Conservation (phyloP, 2,888 invertebrate species). For the Hylaea fasciaria region DNA sequence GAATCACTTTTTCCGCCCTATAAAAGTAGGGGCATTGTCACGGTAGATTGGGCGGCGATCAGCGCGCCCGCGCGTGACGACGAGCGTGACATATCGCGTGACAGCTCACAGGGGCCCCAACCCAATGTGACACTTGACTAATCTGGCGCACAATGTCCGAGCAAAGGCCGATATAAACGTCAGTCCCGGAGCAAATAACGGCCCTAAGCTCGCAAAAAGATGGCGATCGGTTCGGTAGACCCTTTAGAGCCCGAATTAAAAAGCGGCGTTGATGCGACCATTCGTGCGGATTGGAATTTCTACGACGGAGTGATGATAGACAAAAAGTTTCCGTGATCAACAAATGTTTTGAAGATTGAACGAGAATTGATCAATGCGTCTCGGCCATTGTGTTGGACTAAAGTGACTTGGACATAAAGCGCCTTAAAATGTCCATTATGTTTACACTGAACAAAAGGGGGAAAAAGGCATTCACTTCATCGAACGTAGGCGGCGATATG, state of each 20-base stretch:
- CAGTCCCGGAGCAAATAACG: slow-evolving; percentile 23
- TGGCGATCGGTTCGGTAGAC: not conserved
- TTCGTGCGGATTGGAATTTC: not conserved
- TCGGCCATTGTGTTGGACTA: too few species aligned
- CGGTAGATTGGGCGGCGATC: slow-evolving; percentile 5
- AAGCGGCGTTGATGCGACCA: not conserved
- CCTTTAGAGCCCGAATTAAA: not conserved
- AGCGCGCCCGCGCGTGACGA: slow-evolving; percentile 1
- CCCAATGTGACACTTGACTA: slow-evolving; percentile 13
- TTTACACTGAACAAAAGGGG: too few species aligned
- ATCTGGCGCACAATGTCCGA: slow-evolving; percentile 19
- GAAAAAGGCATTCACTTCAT: too few species aligned
- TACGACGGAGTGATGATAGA: not conserved
- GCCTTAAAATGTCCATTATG: too few species aligned
- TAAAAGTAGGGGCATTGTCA: not conserved
- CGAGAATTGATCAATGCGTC: too few species aligned
- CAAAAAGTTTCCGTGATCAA: too few species aligned
- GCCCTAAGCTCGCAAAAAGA: slow-evolving; percentile 6
- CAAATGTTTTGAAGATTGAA: too few species aligned
- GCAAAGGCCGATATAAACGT: slow-evolving; percentile 26
- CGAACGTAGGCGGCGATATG: too few species aligned
- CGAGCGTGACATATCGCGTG: not conserved
- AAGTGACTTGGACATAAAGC: too few species aligned
- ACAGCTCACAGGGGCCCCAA: slow-evolving; percentile 3
- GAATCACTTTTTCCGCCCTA: not conserved